Evolutionary conservation across 1,140 invertebrate genomes (phyloP).

Genomic region (Nebria ingens): DNA sequence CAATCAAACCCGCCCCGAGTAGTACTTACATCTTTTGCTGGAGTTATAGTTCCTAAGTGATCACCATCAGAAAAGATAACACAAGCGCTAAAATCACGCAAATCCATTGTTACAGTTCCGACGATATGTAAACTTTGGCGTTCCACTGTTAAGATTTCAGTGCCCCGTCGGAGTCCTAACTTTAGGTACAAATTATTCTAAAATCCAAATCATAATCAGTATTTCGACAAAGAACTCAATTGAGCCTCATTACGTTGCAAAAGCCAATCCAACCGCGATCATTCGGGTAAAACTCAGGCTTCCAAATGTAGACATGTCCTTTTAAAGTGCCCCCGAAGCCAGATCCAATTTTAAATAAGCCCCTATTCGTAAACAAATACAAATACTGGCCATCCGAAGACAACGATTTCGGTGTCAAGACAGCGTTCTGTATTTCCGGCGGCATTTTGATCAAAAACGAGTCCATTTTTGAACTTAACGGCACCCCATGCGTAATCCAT

Average conservation of each 20-base stretch:
- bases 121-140: constrained; percentile 45
- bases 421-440: constrained; percentile 32
- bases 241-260: constrained; percentile 53
- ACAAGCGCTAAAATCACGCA: constrained; percentile 48
- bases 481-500: constrained; percentile 81
- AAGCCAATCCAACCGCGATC: constrained; percentile 76
- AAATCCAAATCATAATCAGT: constrained; percentile 24
- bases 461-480: constrained; percentile 61
- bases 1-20: constrained; percentile 14
- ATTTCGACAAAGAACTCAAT: too few relatives aligned
- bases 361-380: constrained; percentile 68
- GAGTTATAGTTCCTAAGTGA: constrained; percentile 65
- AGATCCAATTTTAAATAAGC: constrained; percentile 83
- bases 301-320: constrained; percentile 73
- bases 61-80: constrained; percentile 81
- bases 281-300: constrained; percentile 66
- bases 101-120: constrained; percentile 51
- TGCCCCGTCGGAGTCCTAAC: constrained; percentile 44
- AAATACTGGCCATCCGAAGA: constrained; percentile 82
- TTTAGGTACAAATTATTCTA: constrained; percentile 44
- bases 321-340: constrained; percentile 84
- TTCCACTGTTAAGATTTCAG: constrained; percentile 50
- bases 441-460: constrained; percentile 50
- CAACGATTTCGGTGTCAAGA: constrained; percentile 47
- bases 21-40: constrained; percentile 64